Conservation (phyloP, 2,113 vertebrate genomes). For the Pseudonaja textilis region DNA sequence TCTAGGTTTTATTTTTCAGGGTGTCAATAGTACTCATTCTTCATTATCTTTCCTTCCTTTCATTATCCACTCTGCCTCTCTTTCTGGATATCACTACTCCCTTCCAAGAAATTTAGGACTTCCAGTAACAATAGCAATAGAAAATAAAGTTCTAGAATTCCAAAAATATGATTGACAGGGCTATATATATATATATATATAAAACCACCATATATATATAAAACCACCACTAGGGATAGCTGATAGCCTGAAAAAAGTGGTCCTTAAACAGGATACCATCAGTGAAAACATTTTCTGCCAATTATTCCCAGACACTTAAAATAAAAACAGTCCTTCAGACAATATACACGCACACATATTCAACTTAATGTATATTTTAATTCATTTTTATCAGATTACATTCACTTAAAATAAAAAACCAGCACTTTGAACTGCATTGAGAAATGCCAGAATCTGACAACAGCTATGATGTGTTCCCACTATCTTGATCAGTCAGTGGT, state of each 20-base stretch:
- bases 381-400: background rate
- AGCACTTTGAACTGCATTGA: background rate
- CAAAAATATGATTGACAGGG: background rate
- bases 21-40: background rate
- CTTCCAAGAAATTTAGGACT: background rate
- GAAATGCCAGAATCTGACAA: background rate
- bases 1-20: background rate
- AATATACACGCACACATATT: background rate
- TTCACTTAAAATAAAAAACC: background rate
- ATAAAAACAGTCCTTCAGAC: background rate
- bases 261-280: background rate
- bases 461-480: background rate
- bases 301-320: background rate
- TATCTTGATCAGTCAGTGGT: background rate
- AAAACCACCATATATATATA: too few species aligned
- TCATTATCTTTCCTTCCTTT: background rate
- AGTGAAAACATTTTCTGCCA: background rate
- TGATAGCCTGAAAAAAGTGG: background rate
- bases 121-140: background rate
- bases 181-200: background rate
- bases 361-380: too few species aligned
- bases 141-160: background rate
- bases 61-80: background rate
- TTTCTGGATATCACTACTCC: background rate
- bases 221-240: background rate